A percentile compares a stretch with the other conserved stretches of the same genome.
phyloP scores from a whole-genome alignment of 2,113 vertebrate species.

The Lota lota region DNA sequence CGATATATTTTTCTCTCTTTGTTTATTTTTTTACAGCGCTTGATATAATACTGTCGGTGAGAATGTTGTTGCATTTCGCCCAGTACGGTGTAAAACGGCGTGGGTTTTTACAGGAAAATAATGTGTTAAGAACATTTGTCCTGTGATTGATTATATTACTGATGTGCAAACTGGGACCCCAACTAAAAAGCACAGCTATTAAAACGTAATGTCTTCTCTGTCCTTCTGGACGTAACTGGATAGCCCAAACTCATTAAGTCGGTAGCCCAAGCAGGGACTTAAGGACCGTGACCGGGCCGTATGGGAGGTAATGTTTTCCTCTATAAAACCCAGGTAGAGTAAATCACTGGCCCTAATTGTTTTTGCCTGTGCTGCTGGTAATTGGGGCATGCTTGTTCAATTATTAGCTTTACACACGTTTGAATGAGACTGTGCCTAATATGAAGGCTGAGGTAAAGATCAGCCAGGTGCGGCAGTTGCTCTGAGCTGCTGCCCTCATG shows the following conservation, averaged over 20 bases:
- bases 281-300: constrained; percentile 50
- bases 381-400: constrained; percentile 1
- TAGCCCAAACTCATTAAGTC: constrained; percentile 56
- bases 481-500: no score
- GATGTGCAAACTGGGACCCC: no score
- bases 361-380: constrained; percentile 51
- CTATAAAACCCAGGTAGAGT: constrained; percentile 54
- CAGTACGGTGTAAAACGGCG: no score
- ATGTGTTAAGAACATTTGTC: constrained; percentile 18
- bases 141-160: constrained; percentile 23
- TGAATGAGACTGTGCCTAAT: background rate
- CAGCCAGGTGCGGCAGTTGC: no score
- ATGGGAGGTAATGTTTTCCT: constrained; percentile 52
- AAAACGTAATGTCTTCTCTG: background rate
- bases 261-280: constrained; percentile 48
- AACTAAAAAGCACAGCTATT: no score
- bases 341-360: constrained; percentile 68
- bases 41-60: no score
- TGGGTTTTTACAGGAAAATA: constrained; percentile 10
- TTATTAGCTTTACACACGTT: background rate
- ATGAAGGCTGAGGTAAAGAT: no score
- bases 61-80: no score
- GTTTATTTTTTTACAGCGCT: no score
- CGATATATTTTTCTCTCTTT: no score
- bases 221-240: constrained; percentile 16